A percentile compares a stretch with the other conserved stretches of the same genome.
These are phyloP conservation scores for Cremastinae sp. DNA, from an alignment of 2,888 invertebrate genomes.

Conservation along the genomic window DNA sequence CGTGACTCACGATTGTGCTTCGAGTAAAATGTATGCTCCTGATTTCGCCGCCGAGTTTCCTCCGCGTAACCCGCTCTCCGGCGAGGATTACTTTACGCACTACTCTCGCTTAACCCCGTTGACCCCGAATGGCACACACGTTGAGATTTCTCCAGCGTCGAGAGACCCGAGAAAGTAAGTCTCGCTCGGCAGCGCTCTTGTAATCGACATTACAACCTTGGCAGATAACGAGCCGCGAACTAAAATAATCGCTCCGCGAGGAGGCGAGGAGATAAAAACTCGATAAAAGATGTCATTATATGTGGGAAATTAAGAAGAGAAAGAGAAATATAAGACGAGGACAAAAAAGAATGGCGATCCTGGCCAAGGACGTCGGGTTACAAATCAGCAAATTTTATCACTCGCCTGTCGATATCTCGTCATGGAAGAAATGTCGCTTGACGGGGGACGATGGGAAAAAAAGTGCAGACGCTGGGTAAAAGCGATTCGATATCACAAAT, in stretches of 20 bases:
- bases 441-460: background rate
- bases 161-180: background rate
- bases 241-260: conserved; percentile 39
- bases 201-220: conserved; percentile 46
- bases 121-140: background rate
- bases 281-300: background rate
- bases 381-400: conserved; percentile 42
- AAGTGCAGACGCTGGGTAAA: too few relatives aligned
- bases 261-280: conserved; percentile 13
- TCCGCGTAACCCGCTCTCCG: conserved; percentile 53
- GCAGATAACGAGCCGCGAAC: conserved; percentile 53
- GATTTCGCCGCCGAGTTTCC: conserved; percentile 35
- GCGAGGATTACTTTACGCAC: conserved; percentile 55
- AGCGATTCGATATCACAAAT: too few relatives aligned
- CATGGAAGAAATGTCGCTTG: conserved; percentile 3
- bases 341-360: conserved; percentile 24
- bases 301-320: background rate
- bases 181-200: conserved; percentile 26
- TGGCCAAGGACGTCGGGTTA: conserved; percentile 53
- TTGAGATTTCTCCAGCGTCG: conserved; percentile 18
- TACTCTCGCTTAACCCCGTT: conserved; percentile 45
- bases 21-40: conserved; percentile 10
- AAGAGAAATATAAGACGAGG: background rate
- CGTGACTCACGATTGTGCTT: conserved; percentile 5
- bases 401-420: conserved; percentile 23